Evolutionary conservation across 1,140 invertebrate genomes (phyloP), one percentile per base, ranked within the genome.

Genomic region (Saccostrea glomerata): DNA sequence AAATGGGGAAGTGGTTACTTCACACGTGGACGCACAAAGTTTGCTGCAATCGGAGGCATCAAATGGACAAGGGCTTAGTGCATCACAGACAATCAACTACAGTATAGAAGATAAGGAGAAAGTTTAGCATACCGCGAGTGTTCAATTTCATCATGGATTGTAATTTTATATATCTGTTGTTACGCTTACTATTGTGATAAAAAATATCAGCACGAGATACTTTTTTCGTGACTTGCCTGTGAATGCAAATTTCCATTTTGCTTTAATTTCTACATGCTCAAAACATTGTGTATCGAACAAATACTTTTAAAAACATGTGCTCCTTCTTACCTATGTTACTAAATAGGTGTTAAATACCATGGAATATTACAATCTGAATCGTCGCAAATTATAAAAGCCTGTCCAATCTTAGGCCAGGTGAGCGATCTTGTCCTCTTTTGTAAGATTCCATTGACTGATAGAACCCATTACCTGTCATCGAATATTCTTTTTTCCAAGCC

Each of bases 11-110:
- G 87, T 84, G 2, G 85, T 88, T 70, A 86, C 84, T 9, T 88
- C 87, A 86, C 84, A 88, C 47, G 87, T 88, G n/a, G 87, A 88
- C 70, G 84, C 84, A 40, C 87, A 86, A 66, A 88, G 87, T 86
- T 86, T 88, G 84, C 36, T 88, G 2, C 87, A 88, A 30, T 85
- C 84, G 20, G n/a, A 55, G 40, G 9, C 54, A 23, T 9, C 23
- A 84, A 20, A 55, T 6, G 40, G 17, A 23, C 36, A 17, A 56
- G 40, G 17, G n/a, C 54, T 84, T 12, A 84, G 82, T 84, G 82
- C 82, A 2, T 84, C 82, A n/a, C 82, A 84, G 82, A 56, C 54
- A 23, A 55, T 84, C n/a, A 23, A 6, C 54, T 54, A 54, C 40
- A 84, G 40, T 55, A 25, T 56, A n/a, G 82, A 55, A 54, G 82